These are phyloP conservation scores for Zosterops lateralis DNA, from an alignment of 2,113 vertebrate genomes.

Conservation along the genomic window DNA sequence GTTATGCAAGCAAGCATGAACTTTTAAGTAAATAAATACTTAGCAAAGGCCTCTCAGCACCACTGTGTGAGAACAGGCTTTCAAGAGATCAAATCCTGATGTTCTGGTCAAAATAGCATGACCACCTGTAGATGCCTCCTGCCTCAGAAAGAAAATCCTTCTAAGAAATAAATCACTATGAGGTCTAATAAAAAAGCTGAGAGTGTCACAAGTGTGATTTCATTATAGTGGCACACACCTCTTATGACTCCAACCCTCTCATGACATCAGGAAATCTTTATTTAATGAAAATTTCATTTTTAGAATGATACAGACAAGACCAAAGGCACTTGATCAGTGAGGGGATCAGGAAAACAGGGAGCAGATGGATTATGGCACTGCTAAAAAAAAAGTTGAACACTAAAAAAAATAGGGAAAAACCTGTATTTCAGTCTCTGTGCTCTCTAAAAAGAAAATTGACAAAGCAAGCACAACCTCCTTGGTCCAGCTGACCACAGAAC, in stretches of 20 bases:
- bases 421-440: background rate
- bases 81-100: background rate
- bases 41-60: background rate
- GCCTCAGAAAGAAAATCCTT: background rate
- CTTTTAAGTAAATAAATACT: conserved; percentile 45
- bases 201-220: background rate
- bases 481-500: background rate
- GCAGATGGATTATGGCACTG: background rate
- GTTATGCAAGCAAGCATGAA: conserved; percentile 47
- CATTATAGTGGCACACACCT: background rate
- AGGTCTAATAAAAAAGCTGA: background rate
- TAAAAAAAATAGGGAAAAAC: background rate
- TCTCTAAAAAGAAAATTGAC: background rate
- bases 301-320: background rate
- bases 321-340: background rate
- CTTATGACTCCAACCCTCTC: background rate
- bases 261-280: background rate
- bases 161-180: background rate
- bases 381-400: background rate
- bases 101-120: background rate
- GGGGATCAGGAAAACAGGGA: background rate
- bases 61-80: background rate
- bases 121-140: background rate
- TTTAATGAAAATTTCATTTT: background rate
- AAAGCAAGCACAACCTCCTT: background rate